Conservation (phyloP, 2,888 invertebrate species). For the Trissolcus brochymenae region DNA sequence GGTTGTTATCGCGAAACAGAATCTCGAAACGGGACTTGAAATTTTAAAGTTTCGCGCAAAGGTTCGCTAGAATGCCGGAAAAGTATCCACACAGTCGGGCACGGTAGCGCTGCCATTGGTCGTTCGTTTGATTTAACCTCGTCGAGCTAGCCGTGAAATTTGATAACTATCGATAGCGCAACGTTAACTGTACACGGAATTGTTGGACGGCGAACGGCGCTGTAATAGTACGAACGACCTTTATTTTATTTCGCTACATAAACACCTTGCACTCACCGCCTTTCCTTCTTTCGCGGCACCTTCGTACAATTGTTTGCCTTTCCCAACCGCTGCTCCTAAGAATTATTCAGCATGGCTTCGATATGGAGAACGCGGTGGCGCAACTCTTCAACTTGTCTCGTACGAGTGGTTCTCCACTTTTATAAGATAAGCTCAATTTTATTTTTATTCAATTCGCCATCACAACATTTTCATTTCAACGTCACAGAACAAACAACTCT, state of each 20-base stretch:
- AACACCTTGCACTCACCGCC: conserved; percentile 63
- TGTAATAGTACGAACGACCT: conserved; percentile 60
- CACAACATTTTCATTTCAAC: not conserved
- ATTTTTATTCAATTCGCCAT: conserved; percentile 32
- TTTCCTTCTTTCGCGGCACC: conserved; percentile 58
- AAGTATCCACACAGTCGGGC: not conserved
- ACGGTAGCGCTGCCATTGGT: conserved; percentile 30
- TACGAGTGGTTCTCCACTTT: conserved; percentile 64
- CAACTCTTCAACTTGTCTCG: conserved; percentile 65
- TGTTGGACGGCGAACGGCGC: conserved; percentile 55
- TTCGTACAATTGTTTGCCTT: conserved; percentile 70
- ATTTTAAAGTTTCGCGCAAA: not conserved
- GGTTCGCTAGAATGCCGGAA: not conserved
- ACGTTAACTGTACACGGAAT: conserved; percentile 54
- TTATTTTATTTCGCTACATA: conserved; percentile 62
- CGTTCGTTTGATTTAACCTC: conserved; percentile 47
- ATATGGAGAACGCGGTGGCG: conserved; percentile 64
- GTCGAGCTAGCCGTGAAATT: conserved; percentile 59
- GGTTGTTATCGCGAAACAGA: no score
- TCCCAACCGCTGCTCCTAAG: conserved; percentile 68
- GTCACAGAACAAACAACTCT: no score
- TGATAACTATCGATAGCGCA: conserved; percentile 62
- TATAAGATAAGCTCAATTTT: not conserved
- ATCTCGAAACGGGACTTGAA: not conserved
- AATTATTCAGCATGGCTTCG: conserved; percentile 66